phyloP scores from a whole-genome alignment of 2,888 invertebrate genomes.

The Standfussiana lucernea region DNA sequence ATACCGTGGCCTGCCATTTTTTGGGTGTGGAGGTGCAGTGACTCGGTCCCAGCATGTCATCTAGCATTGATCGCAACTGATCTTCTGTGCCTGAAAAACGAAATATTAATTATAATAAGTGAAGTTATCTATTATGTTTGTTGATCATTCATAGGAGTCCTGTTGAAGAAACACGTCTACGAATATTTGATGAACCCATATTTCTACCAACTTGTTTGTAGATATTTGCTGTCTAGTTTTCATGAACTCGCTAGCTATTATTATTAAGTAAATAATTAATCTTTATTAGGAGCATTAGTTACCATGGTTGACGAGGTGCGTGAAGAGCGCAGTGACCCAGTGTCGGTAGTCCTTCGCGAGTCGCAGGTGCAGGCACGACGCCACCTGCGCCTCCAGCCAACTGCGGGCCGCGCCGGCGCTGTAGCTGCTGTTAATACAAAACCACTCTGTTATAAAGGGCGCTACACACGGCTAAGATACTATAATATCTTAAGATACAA shows the following conservation, averaged over 20 bases:
- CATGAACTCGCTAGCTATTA: no score
- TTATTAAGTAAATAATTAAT: no score
- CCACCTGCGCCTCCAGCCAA: conserved; percentile 94
- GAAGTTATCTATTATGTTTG: no score
- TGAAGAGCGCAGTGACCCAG: conserved; percentile 92
- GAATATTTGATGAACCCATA: background rate
- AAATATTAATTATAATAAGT: background rate
- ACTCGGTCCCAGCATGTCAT: conserved; percentile 95
- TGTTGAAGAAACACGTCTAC: no score
- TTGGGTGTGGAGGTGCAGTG: conserved; percentile 91
- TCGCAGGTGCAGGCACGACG: conserved; percentile 92
- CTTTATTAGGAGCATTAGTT: no score
- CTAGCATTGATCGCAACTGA: conserved; percentile 93
- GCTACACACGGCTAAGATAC: no score
- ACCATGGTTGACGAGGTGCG: conserved; percentile 91
- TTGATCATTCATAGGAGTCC: no score
- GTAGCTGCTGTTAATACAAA: conserved; percentile 64
- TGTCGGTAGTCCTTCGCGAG: conserved; percentile 94
- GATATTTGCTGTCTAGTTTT: background rate
- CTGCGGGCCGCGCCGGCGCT: conserved; percentile 88
- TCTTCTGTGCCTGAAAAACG: conserved; percentile 92
- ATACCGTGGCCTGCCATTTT: conserved; percentile 91
- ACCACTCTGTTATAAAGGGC: no score
- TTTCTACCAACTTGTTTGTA: background rate
- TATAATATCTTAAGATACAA: no score